These are phyloP conservation scores for Conopomorpha cramerella DNA, from an alignment of 1,140 invertebrate species.

Conservation along the genomic window DNA sequence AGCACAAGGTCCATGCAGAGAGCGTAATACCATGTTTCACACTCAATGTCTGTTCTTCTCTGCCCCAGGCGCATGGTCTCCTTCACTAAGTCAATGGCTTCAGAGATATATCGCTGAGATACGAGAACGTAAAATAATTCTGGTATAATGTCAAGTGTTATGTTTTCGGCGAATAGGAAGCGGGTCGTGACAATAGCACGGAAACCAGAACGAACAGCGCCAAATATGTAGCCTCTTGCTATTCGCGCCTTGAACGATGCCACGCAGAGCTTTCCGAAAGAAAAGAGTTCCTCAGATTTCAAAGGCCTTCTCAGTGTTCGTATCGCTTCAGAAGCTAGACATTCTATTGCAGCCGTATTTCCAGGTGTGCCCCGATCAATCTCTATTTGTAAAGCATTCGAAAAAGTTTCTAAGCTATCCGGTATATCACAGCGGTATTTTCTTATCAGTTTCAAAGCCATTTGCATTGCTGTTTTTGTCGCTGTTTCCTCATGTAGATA, in stretches of 20 bases:
- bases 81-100: constrained; percentile 35
- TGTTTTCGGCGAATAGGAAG: constrained; percentile 29
- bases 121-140: constrained; percentile 42
- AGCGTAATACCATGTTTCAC: constrained; percentile 49
- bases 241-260: constrained; percentile 32
- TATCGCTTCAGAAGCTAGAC: constrained; percentile 20
- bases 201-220: constrained; percentile 38
- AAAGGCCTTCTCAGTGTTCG: constrained; percentile 17
- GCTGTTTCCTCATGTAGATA: constrained; percentile 26
- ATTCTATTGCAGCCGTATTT: constrained; percentile 26
- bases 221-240: constrained; percentile 25
- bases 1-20: constrained; percentile 51
- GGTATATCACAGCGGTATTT: constrained; percentile 25
- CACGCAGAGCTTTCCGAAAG: constrained; percentile 42
- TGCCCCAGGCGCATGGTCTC: constrained; percentile 21
- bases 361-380: constrained; percentile 26
- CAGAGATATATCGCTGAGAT: constrained; percentile 32
- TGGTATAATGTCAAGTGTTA: constrained; percentile 42
- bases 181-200: constrained; percentile 36
- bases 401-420: constrained; percentile 31
- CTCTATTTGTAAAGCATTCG: constrained; percentile 34
- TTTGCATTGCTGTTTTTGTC: constrained; percentile 25
- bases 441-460: constrained; percentile 30
- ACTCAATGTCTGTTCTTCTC: constrained; percentile 18
- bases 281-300: constrained; percentile 35